phyloP scores from a whole-genome alignment of 2,113 vertebrate species.

The Chaetodon auriga region DNA sequence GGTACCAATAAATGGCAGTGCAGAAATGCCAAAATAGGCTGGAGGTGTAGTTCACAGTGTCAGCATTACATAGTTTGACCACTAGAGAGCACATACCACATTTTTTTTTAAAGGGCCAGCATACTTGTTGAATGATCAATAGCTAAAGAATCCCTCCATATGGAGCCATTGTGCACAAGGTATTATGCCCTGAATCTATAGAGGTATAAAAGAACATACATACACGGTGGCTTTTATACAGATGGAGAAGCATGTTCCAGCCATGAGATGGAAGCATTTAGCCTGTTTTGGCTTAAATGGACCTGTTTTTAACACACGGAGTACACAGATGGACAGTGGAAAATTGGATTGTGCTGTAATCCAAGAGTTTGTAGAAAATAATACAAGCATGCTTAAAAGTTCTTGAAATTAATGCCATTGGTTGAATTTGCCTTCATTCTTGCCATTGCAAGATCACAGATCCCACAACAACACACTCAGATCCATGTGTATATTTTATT shows the following conservation, averaged over 20 bases:
- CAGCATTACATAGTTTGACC: not conserved
- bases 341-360: not conserved
- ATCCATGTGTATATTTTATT: not conserved
- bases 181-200: not conserved
- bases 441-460: not conserved
- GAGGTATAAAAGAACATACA: not conserved
- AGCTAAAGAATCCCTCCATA: not conserved
- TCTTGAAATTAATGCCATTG: not conserved
- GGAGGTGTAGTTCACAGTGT: not conserved
- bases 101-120: not conserved
- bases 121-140: too few relatives aligned
- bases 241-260: not conserved
- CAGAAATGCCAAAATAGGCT: not conserved
- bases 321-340: not conserved
- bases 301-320: not conserved
- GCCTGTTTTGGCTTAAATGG: not conserved
- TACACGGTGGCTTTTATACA: not conserved
- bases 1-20: not conserved
- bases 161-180: not conserved
- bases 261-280: not conserved
- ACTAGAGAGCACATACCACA: not conserved
- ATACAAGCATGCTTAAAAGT: not conserved
- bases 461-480: not conserved
- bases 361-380: not conserved
- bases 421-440: not conserved